Conservation (phyloP, 2,888 invertebrate species). For the Drosophila paucipuncta region DNA sequence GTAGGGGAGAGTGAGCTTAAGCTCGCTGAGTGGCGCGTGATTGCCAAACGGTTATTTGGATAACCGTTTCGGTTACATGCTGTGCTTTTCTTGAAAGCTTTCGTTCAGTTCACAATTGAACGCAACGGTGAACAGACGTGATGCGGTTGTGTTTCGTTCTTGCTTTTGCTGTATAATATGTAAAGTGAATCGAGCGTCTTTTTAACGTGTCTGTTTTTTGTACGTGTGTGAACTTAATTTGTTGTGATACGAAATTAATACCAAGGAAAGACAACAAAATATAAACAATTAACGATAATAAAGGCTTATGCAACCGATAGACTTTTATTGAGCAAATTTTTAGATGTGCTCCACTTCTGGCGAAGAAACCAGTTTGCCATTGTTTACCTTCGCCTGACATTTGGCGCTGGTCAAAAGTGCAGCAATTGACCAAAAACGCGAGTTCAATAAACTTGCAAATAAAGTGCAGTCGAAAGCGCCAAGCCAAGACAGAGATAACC, state of each 20-base stretch:
- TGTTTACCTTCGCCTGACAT: slow-evolving; percentile 46
- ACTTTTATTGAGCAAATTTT: slow-evolving; percentile 36
- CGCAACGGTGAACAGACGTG: slow-evolving; percentile 44
- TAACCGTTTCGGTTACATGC: slow-evolving; percentile 43
- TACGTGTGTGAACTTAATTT: slow-evolving; percentile 61
- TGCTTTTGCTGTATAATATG: slow-evolving; percentile 7
- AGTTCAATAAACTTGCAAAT: slow-evolving; percentile 67
- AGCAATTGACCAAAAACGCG: slow-evolving; percentile 55
- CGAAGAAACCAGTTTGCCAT: slow-evolving; percentile 66
- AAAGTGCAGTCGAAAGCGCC: slow-evolving; percentile 17
- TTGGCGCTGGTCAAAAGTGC: slow-evolving; percentile 58
- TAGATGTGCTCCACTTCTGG: slow-evolving; percentile 52
- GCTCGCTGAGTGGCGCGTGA: slow-evolving; percentile 24
- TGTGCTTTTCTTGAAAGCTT: slow-evolving; percentile 22
- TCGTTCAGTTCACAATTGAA: slow-evolving; percentile 52
- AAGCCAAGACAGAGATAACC: slow-evolving; percentile 47
- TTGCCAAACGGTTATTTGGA: slow-evolving; percentile 11
- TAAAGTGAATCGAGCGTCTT: slow-evolving; percentile 34
- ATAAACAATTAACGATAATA: slow-evolving; percentile 39
- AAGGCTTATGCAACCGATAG: slow-evolving; percentile 55
- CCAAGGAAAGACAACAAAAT: slow-evolving; percentile 23
- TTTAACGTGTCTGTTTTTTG: slow-evolving; percentile 38
- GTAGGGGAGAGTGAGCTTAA: background rate
- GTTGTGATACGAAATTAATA: slow-evolving; percentile 49
- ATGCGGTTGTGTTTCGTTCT: slow-evolving; percentile 14